These are phyloP conservation scores for Melitaea cinxia DNA, from an alignment of 1,140 invertebrate genomes.

Conservation along the genomic window DNA sequence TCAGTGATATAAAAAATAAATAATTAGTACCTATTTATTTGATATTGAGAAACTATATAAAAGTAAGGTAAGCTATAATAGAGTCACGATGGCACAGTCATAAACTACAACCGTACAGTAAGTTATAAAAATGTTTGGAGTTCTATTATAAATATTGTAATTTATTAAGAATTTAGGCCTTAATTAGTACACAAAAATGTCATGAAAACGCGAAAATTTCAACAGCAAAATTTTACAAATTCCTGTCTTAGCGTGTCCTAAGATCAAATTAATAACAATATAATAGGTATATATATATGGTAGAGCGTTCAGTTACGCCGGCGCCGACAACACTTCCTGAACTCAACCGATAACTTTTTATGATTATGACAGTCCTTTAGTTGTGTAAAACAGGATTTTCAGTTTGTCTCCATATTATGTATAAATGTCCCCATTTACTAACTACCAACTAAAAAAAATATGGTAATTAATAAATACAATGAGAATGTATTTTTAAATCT, in stretches of 20 bases:
- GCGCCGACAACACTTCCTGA: conserved; percentile 50
- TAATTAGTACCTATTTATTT: too few relatives aligned
- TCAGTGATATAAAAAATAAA: too few relatives aligned
- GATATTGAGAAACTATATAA: too few relatives aligned
- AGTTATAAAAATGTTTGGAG: too few relatives aligned
- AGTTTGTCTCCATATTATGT: not conserved
- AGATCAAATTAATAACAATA: conserved; percentile 4
- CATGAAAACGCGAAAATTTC: not conserved
- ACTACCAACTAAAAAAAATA: too few relatives aligned
- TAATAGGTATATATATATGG: conserved; percentile 16
- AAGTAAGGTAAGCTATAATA: too few relatives aligned
- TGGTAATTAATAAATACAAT: too few relatives aligned
- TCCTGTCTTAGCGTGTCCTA: not conserved
- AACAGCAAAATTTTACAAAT: not conserved
- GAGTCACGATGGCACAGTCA: too few relatives aligned
- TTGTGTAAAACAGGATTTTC: conserved; percentile 47
- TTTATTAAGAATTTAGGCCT: not conserved
- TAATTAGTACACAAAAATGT: not conserved
- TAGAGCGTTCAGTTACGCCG: conserved; percentile 28
- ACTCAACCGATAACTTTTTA: conserved; percentile 53
- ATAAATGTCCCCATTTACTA: too few relatives aligned
- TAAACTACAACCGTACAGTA: too few relatives aligned
- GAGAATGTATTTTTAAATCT: too few relatives aligned
- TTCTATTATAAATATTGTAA: too few relatives aligned
- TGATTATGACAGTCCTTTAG: conserved; percentile 44